These are phyloP conservation scores for Lepeophtheirus salmonis DNA, from an alignment of 1,140 invertebrate genomes.

Conservation along the genomic window DNA sequence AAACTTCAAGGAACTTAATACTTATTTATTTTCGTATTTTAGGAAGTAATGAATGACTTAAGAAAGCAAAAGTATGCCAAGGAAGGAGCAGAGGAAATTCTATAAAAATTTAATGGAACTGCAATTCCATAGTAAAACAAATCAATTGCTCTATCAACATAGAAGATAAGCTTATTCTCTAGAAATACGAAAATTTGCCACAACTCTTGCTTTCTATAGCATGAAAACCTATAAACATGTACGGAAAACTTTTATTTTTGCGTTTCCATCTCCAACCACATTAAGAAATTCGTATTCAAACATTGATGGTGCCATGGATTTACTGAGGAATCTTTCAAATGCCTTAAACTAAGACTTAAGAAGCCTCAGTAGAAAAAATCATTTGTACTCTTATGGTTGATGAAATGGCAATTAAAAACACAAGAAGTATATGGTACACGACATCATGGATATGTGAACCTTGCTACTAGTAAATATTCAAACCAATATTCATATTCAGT, in stretches of 20 bases:
- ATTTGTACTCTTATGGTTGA: constrained; percentile 25
- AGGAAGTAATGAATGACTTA: neutral
- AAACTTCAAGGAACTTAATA: no score
- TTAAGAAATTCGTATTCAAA: constrained; percentile 1
- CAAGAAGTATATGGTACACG: constrained; percentile 24
- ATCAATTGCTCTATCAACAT: neutral
- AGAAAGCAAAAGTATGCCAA: neutral
- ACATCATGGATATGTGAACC: constrained; percentile 22
- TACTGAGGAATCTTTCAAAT: neutral
- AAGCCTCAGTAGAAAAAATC: neutral
- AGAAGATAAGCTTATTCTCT: neutral
- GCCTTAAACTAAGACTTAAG: neutral
- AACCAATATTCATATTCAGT: constrained; percentile 23
- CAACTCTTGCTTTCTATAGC: constrained; percentile 3
- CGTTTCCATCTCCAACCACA: neutral
- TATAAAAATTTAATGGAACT: neutral
- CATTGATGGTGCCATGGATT: constrained; percentile 6
- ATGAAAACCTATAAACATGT: constrained; percentile 2
- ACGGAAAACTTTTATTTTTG: neutral
- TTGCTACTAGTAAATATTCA: constrained; percentile 24
- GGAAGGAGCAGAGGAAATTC: neutral
- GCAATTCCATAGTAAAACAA: neutral
- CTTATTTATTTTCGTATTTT: no score
- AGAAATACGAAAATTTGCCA: neutral
- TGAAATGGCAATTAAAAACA: constrained; percentile 27